Percentiles rank a stretch among this genome's conserved stretches.
Conservation (phyloP, 1,140 invertebrate genomes). For the Cydia strobilella region DNA sequence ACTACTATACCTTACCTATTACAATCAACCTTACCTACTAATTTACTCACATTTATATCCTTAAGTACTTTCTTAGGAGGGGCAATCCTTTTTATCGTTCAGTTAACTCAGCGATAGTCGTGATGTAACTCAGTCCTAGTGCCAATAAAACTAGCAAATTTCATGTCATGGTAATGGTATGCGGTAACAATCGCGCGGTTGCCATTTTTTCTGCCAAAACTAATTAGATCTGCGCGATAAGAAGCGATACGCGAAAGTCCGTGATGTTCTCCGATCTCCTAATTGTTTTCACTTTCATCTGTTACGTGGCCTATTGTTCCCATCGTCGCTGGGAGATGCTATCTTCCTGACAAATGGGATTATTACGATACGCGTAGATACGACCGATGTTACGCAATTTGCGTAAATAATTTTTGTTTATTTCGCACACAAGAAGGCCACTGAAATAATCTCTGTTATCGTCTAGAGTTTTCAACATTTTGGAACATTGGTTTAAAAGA, state of each 20-base stretch:
- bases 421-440: neutral
- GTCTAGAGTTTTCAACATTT: too few species aligned
- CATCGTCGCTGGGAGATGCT: constrained; percentile 50
- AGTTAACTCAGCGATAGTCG: neutral
- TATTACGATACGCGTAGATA: constrained; percentile 48
- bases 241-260: constrained; percentile 46
- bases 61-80: neutral
- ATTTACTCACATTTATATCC: neutral
- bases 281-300: constrained; percentile 69
- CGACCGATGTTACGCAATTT: constrained; percentile 62
- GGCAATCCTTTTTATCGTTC: neutral
- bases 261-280: constrained; percentile 55
- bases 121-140: neutral
- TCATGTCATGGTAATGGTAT: neutral
- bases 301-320: constrained; percentile 58
- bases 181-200: constrained; percentile 24
- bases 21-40: too few species aligned
- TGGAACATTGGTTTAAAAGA: neutral
- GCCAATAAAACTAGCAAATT: neutral
- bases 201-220: constrained; percentile 23
- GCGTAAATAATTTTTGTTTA: constrained; percentile 46
- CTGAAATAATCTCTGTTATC: neutral
- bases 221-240: constrained; percentile 27
- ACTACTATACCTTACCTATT: too few species aligned
- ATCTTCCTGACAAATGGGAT: constrained; percentile 67